Conservation (phyloP, 2,113 vertebrate species). For the Propithecus coquereli region DNA sequence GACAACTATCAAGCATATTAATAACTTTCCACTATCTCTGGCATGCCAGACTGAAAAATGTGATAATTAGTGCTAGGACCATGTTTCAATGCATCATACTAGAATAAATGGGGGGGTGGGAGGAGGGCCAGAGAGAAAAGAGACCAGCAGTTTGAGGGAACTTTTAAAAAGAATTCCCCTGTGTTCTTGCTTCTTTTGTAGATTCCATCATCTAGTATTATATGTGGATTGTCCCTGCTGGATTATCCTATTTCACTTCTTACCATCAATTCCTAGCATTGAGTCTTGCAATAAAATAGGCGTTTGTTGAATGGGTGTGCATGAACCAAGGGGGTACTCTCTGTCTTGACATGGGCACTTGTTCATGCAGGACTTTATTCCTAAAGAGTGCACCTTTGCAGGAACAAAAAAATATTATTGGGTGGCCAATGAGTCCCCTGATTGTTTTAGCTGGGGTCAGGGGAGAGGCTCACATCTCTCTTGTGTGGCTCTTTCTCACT, state of each 20-base stretch:
- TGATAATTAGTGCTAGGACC: background rate
- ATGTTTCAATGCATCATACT: background rate
- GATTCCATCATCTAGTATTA: background rate
- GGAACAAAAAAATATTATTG: background rate
- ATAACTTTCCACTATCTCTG: background rate
- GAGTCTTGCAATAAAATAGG: background rate
- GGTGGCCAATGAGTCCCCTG: background rate
- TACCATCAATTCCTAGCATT: background rate
- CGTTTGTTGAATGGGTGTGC: background rate
- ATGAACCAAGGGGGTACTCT: background rate
- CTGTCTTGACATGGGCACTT: background rate
- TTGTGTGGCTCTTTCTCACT: background rate
- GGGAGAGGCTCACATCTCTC: too few relatives aligned
- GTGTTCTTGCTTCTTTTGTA: background rate
- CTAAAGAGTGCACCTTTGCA: conserved; percentile 11
- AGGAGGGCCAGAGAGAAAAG: background rate
- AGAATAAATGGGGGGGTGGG: background rate
- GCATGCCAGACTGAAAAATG: conserved; percentile 8
- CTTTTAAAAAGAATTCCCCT: background rate
- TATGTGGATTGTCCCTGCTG: background rate
- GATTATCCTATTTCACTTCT: background rate
- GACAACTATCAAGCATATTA: background rate
- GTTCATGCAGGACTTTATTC: background rate
- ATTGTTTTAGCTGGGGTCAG: background rate
- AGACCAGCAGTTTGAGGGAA: background rate